These are phyloP conservation scores for Alexandromys fortis DNA, from an alignment of 2,113 vertebrate species.

Conservation along the genomic window DNA sequence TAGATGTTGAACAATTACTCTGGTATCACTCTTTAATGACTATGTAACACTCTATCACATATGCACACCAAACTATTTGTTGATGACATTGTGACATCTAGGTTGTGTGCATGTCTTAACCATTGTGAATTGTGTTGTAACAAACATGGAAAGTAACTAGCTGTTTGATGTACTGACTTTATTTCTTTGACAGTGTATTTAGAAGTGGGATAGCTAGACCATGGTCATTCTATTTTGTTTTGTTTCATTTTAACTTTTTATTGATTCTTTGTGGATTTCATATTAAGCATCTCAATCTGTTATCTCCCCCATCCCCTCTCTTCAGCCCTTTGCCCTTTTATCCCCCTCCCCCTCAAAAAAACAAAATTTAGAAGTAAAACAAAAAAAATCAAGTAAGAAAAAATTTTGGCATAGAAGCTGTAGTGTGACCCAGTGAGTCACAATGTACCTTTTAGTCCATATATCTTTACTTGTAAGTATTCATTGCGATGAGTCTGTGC, in stretches of 20 bases:
- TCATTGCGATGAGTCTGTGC: too few species aligned
- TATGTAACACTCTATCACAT: not conserved
- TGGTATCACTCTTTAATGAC: not conserved
- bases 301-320: too few species aligned
- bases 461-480: too few species aligned
- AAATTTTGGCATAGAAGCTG: too few species aligned
- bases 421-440: too few species aligned
- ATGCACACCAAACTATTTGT: not conserved
- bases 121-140: not conserved
- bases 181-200: not conserved
- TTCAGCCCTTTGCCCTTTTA: too few species aligned
- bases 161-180: not conserved
- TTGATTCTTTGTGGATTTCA: not conserved
- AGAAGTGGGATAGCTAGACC: not conserved
- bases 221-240: not conserved
- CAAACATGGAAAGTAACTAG: not conserved
- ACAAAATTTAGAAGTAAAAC: too few species aligned
- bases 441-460: too few species aligned
- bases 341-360: too few species aligned
- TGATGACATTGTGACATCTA: not conserved
- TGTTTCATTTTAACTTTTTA: not conserved
- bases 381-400: too few species aligned
- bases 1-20: not conserved
- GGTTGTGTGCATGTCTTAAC: not conserved
- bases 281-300: too few species aligned